Base-by-base conservation (phyloP, 2,888 invertebrate genomes). In the Ichneumoninae sp. region DNA sequence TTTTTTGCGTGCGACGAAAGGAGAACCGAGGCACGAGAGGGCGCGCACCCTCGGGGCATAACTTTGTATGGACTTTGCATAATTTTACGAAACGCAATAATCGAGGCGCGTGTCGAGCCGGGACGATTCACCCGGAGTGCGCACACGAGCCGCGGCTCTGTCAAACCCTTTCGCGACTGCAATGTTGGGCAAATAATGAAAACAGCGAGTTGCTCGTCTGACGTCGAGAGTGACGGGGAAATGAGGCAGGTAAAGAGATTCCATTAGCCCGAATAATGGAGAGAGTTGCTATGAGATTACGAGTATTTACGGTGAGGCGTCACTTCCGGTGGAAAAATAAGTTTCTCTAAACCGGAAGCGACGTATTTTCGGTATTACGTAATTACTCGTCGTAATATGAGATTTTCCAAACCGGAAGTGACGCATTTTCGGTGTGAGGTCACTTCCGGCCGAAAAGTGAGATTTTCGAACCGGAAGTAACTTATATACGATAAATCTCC, bases 41-140 rank as follows among this genome's bases (percentile, higher is more conserved):
- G 57, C 13, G 10, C 10, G 10, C 22, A 54, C 54, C 54, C 26
- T 22, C 10, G 3, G 57, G 10, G 57, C 57, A 57, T 26, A 26
- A 13, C 22, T 26, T 57, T 22, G 26, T 57, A 83, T 87, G 86
- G 83, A 86, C 87, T 91, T 91, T 89, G 91, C 91, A 92, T 92
- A 92, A 91, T 57, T 91, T 91, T 87, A 90, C 88, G 90, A 91
- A 91, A 90, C 90, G 89, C 89, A 57, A 88, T 88, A 88, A 90
- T 87, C 57, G 68, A 86, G 22, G 57, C 63, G 75, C 65, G 57
- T 57, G 54, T 54, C 54, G n/a, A 4, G 44, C 19, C 22, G 22
- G 8, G 19, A 22, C 10, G 26, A 57, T 22, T 57, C 26, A 13
- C 57, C 16, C 26, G 1, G 26, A 57, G 13, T 3, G 57, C 57